Conservation (phyloP, 2,113 vertebrate genomes). For the Regulus satrapa region DNA sequence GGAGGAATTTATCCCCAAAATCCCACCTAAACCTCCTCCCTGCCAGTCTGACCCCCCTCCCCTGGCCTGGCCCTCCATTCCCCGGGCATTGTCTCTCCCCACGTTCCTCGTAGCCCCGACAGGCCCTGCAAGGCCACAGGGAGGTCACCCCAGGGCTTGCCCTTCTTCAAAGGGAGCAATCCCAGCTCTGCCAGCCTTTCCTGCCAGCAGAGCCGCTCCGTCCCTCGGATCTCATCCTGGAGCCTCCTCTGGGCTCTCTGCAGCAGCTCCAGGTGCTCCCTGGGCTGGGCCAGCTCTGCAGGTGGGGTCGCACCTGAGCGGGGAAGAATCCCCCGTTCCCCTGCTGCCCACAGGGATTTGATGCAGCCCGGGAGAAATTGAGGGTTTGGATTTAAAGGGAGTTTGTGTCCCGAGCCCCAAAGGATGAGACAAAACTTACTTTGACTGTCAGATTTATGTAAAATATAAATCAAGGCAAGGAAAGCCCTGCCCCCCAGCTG, state of each 20-base stretch:
- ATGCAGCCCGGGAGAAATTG: not conserved
- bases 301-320: not conserved
- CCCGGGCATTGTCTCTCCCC: not conserved
- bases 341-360: not conserved
- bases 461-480: not conserved
- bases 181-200: not conserved
- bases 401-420: not conserved
- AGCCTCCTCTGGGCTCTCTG: not conserved
- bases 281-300: not conserved
- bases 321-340: not conserved
- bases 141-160: not conserved
- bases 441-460: not conserved
- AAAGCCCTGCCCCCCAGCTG: not conserved
- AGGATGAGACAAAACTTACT: not conserved
- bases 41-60: not conserved
- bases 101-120: not conserved
- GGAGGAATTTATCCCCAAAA: not conserved
- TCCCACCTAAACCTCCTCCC: not conserved
- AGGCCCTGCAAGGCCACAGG: not conserved
- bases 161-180: not conserved
- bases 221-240: not conserved
- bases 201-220: no score
- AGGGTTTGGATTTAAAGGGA: not conserved
- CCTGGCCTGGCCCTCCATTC: not conserved
- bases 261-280: not conserved